phyloP scores from a whole-genome alignment of 2,888 invertebrate genomes.

The Lasioglossum pauxillum region DNA sequence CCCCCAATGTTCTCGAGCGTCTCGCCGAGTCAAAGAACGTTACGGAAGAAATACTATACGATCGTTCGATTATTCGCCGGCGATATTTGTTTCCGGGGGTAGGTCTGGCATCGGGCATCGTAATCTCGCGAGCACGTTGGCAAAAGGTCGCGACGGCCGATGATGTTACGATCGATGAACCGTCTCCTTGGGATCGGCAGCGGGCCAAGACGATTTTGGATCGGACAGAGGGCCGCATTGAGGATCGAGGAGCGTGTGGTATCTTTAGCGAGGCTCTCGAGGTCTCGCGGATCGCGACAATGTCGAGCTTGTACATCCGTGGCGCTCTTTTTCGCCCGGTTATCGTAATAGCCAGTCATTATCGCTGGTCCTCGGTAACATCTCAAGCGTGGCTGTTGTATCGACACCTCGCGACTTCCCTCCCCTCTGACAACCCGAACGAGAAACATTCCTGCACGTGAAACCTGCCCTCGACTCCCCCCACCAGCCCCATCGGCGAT shows the following conservation, averaged over 20 bases:
- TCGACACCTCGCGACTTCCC: background rate
- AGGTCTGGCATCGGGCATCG: constrained; percentile 6
- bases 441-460: background rate
- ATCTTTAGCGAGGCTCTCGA: constrained; percentile 58
- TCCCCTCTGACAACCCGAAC: background rate
- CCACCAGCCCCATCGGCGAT: background rate
- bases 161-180: constrained; percentile 59
- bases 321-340: constrained; percentile 49
- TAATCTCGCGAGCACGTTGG: constrained; percentile 18
- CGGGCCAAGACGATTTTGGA: constrained; percentile 72
- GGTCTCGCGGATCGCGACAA: constrained; percentile 62
- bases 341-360: constrained; percentile 62
- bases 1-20: background rate
- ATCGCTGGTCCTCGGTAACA: constrained; percentile 49
- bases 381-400: constrained; percentile 43
- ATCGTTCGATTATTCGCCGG: constrained; percentile 7
- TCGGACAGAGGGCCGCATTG: constrained; percentile 68
- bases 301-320: constrained; percentile 52
- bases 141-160: constrained; percentile 7
- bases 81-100: background rate
- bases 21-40: constrained; percentile 6
- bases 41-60: background rate
- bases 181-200: constrained; percentile 61
- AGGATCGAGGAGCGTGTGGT: constrained; percentile 43
- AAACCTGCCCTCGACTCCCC: background rate